Percentiles rank a stretch among this genome's conserved stretches.
phyloP scores from a whole-genome alignment of 2,113 vertebrate species.

The Ictalurus punctatus region DNA sequence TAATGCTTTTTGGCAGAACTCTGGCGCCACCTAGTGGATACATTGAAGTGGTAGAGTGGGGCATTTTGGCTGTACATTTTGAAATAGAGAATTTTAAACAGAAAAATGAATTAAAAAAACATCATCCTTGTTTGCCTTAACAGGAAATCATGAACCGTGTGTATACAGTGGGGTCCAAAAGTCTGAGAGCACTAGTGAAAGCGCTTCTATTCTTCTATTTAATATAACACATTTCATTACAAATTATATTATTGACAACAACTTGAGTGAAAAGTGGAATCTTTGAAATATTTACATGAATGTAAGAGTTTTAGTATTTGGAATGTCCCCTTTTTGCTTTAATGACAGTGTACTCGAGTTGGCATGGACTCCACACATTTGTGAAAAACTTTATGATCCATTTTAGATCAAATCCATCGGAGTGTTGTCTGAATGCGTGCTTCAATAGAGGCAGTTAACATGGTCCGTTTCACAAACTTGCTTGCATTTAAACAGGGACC shows the following conservation, averaged over 20 bases:
- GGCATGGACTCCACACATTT: not conserved
- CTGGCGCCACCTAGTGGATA: constrained; percentile 65
- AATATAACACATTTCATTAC: not conserved
- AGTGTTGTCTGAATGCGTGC: too few relatives aligned
- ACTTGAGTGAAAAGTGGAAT: not conserved
- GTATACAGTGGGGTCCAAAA: not conserved
- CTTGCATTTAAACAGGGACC: not conserved
- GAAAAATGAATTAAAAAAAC: not conserved
- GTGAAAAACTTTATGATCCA: not conserved
- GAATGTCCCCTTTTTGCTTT: not conserved
- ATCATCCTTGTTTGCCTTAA: not conserved
- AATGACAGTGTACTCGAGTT: not conserved
- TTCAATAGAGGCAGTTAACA: too few relatives aligned
- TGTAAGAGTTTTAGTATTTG: not conserved
- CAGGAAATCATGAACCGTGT: not conserved
- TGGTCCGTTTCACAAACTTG: too few relatives aligned
- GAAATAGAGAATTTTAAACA: not conserved
- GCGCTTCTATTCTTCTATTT: too few relatives aligned
- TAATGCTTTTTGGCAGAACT: constrained; percentile 17
- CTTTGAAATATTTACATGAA: not conserved
- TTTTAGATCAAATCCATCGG: not conserved
- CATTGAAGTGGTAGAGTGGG: not conserved
- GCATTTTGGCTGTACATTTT: not conserved
- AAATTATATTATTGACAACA: not conserved
- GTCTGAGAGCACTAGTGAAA: too few relatives aligned